Percentiles rank a stretch among this genome's conserved stretches.
Evolutionary conservation across 2,797 vertebrate species (phyloP).

Genomic region (Microchirus variegatus): DNA sequence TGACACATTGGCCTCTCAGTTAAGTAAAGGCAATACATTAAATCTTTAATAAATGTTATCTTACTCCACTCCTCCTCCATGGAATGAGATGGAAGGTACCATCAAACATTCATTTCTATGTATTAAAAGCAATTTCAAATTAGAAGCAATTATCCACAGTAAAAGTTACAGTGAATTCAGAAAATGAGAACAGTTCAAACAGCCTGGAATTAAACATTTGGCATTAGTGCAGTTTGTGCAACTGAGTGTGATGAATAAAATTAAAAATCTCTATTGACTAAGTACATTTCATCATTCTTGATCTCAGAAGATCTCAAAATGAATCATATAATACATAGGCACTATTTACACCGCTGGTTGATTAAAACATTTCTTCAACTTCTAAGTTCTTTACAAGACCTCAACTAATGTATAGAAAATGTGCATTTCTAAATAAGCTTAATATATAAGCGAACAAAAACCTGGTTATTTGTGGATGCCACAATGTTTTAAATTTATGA

Average conservation of each 20-base stretch:
- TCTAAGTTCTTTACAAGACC: constrained; percentile 7
- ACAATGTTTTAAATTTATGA: background rate
- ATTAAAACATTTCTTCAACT: constrained; percentile 37
- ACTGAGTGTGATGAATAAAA: background rate
- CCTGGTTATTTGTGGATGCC: background rate
- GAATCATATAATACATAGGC: constrained; percentile 49
- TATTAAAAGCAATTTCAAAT: constrained; percentile 6
- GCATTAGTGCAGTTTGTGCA: constrained; percentile 20
- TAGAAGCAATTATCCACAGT: background rate
- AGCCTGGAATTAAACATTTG: constrained; percentile 33
- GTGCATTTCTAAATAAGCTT: constrained; percentile 25
- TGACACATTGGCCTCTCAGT: constrained; percentile 42
- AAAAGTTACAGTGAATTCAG: background rate
- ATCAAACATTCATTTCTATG: constrained; percentile 19
- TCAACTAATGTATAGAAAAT: constrained; percentile 27
- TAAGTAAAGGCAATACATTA: constrained; percentile 34
- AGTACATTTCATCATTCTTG: constrained; percentile 35
- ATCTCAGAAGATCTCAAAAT: constrained; percentile 53
- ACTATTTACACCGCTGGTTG: constrained; percentile 49
- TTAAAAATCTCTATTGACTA: constrained; percentile 19
- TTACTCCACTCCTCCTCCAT: constrained; percentile 7
- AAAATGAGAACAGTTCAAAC: constrained; percentile 8
- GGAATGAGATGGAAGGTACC: constrained; percentile 64
- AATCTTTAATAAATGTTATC: constrained; percentile 6
- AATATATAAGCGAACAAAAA: background rate